A percentile compares a stretch with the other conserved stretches of the same genome.
phyloP scores from a whole-genome alignment of 2,113 vertebrate species.

The Oostethus manadensis region DNA sequence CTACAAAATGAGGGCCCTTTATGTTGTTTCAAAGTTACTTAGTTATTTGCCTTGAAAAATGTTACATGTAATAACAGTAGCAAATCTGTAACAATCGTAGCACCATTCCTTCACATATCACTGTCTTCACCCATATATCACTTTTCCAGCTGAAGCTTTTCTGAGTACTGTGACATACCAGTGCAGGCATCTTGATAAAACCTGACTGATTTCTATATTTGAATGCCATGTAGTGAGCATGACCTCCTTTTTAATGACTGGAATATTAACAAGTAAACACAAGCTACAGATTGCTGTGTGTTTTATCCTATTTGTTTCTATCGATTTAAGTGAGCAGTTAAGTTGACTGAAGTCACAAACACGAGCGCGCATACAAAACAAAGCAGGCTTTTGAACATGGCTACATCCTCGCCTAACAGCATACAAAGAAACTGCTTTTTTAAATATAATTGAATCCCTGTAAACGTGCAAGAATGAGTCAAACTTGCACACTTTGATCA shows the following conservation, averaged over 20 bases:
- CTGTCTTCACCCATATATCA: slow-evolving; percentile 13
- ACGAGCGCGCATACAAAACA: slow-evolving; percentile 23
- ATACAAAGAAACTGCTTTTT: slow-evolving; percentile 48
- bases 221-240: slow-evolving; percentile 31
- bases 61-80: slow-evolving; percentile 27
- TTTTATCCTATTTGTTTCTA: slow-evolving; percentile 31
- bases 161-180: slow-evolving; percentile 31
- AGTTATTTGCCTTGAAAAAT: not conserved
- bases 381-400: slow-evolving; percentile 54
- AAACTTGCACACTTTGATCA: slow-evolving; percentile 37
- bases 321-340: slow-evolving; percentile 56
- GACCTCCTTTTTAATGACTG: slow-evolving; percentile 58
- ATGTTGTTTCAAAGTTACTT: no score
- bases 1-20: no score
- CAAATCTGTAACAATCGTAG: slow-evolving; percentile 18
- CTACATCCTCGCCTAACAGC: slow-evolving; percentile 25
- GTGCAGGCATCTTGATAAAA: slow-evolving; percentile 39
- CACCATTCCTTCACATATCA: slow-evolving; percentile 20
- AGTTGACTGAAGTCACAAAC: slow-evolving; percentile 53
- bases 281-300: slow-evolving; percentile 37
- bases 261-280: slow-evolving; percentile 54
- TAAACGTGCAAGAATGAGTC: slow-evolving; percentile 45
- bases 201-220: slow-evolving; percentile 45
- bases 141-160: slow-evolving; percentile 47
- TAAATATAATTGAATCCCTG: slow-evolving; percentile 29